These are phyloP conservation scores for Bombus polaris DNA, from an alignment of 1,140 invertebrate genomes.

Conservation along the genomic window DNA sequence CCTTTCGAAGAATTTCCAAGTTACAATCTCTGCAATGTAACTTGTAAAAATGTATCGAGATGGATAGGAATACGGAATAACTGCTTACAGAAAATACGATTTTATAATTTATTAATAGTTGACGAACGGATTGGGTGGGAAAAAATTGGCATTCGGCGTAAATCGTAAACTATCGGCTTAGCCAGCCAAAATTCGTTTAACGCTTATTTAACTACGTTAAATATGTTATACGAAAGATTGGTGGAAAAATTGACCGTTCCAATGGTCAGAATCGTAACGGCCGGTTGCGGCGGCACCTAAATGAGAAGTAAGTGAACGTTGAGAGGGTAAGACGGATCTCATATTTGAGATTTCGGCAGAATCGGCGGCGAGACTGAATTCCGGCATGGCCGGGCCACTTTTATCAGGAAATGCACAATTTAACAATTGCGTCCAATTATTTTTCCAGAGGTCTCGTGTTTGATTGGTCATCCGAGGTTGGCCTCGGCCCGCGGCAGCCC, in stretches of 20 bases:
- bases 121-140: background rate
- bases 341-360: constrained; percentile 59
- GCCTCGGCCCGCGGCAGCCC: constrained; percentile 34
- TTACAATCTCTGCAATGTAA: too few relatives aligned
- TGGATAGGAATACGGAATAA: too few relatives aligned
- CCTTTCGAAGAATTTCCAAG: too few relatives aligned
- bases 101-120: too few relatives aligned
- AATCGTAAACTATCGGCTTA: background rate
- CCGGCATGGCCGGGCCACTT: constrained; percentile 55
- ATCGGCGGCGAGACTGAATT: constrained; percentile 54
- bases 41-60: too few relatives aligned
- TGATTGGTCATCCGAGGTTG: constrained; percentile 68
- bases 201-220: too few relatives aligned
- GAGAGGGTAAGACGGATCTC: background rate
- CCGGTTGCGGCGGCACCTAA: background rate
- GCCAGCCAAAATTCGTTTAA: background rate
- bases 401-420: constrained; percentile 79
- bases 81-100: too few relatives aligned
- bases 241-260: background rate
- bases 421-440: constrained; percentile 79
- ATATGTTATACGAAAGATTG: too few relatives aligned
- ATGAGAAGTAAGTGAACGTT: background rate
- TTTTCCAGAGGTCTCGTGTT: constrained; percentile 73
- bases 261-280: too few relatives aligned
- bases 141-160: background rate